Evolutionary conservation across 1,140 invertebrate genomes (phyloP), one percentile per base, ranked within the genome.

Genomic region (Drosophila pachea): DNA sequence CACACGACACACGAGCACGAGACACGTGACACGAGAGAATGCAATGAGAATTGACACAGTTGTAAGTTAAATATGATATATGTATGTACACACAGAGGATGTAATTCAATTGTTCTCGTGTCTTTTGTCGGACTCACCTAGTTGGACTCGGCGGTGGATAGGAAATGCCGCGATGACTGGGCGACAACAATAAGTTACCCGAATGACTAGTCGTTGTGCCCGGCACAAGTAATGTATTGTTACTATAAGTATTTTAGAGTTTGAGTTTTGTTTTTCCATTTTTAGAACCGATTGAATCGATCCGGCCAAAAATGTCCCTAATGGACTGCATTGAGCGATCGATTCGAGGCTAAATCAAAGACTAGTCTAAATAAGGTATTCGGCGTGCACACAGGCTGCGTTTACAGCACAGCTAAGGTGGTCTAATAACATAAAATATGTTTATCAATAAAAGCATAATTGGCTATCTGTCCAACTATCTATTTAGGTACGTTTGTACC

Each of bases 81-180:
- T 43, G 4, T 40, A 12, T 40, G 4, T 40, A 43, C 14, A 42
- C 7, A 11, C 38, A 43, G 12, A 22, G 22, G 22, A 43, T 43
- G 8, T 52, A 14, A 4, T 12, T 36, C 12, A 14, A 31, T 47
- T 60, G 52, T n/a, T 56, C 42, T 53, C 43, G 12, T 22, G 22
- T 35, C 31, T 35, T 53, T 52, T 54, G 35, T 42, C 38, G 52
- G 67, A 87, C 82, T 88, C 83, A 89, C 89, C 93, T 91, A 45
- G 94, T 93, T 45, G 94, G 94, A 42, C 94, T 94, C 35, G 94
- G 94, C 31, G 94, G 94, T 63, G 94, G 94, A 89, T 95, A 95
- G 14, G 94, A 94, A 72, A 94, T 93, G 64, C 94, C 94, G 86
- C 93, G 88, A 66, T 92, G 91, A 64, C 90, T 91, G 40, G 91